phyloP scores from a whole-genome alignment of 2,797 vertebrate species.

The Gymnoscopelus braueri region DNA sequence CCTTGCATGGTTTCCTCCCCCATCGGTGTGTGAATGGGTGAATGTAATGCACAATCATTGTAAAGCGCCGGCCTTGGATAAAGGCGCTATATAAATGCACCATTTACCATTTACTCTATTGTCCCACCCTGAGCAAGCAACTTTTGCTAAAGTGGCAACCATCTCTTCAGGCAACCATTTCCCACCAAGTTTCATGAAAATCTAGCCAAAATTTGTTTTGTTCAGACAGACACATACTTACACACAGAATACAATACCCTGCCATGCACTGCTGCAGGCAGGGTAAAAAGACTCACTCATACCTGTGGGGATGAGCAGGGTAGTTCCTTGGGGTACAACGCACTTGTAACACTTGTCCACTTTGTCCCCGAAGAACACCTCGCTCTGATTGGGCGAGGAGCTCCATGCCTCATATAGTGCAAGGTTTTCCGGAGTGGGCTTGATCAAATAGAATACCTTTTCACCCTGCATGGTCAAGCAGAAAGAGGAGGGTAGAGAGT shows the following conservation, averaged over 20 bases:
- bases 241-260: slow-evolving; percentile 13
- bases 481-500: slow-evolving; percentile 2
- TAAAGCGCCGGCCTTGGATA: too few relatives aligned
- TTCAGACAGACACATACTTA: neutral
- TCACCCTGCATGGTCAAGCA: slow-evolving; percentile 86
- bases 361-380: slow-evolving; percentile 97
- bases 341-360: slow-evolving; percentile 98
- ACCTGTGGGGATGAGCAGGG: slow-evolving; percentile 99
- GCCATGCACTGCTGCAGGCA: too few relatives aligned
- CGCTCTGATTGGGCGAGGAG: slow-evolving; percentile 97
- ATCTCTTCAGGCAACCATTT: too few relatives aligned
- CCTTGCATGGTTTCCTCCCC: too few relatives aligned
- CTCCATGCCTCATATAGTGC: slow-evolving; percentile 98
- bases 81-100: too few relatives aligned
- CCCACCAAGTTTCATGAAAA: too few relatives aligned
- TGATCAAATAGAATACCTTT: slow-evolving; percentile 98
- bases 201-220: too few relatives aligned
- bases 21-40: too few relatives aligned
- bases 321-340: slow-evolving; percentile 94
- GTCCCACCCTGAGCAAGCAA: too few relatives aligned
- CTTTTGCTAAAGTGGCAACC: too few relatives aligned
- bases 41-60: too few relatives aligned
- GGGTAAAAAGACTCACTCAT: slow-evolving; percentile 24
- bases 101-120: too few relatives aligned
- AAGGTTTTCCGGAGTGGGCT: slow-evolving; percentile 94